These are phyloP conservation scores for Sphaeramia orbicularis DNA, from an alignment of 2,797 vertebrate genomes.

Conservation along the genomic window DNA sequence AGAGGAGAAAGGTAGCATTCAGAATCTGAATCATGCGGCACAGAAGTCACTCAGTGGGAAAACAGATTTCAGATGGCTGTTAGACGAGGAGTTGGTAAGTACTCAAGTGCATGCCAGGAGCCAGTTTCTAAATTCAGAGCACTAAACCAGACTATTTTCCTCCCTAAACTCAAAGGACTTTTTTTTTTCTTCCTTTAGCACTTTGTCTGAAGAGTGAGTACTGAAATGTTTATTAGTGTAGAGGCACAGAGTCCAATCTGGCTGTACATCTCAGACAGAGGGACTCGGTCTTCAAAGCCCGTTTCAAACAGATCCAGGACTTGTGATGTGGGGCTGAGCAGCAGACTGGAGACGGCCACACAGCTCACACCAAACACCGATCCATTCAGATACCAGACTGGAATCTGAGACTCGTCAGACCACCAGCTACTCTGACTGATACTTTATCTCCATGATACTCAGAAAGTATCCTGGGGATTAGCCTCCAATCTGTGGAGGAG, in stretches of 20 bases:
- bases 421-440: slow-evolving; percentile 4
- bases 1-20: slow-evolving; percentile 17
- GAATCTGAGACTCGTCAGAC: slow-evolving; percentile 1
- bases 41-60: slow-evolving; percentile 19
- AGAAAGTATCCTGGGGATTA: slow-evolving; percentile 21
- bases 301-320: slow-evolving; percentile 13
- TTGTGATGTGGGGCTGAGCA: slow-evolving; percentile 7
- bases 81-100: slow-evolving; percentile 8
- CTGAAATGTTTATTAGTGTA: slow-evolving; percentile 14
- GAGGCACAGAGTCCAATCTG: slow-evolving; percentile 15
- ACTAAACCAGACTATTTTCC: slow-evolving; percentile 3
- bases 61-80: slow-evolving; percentile 28
- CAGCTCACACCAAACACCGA: slow-evolving; percentile 1
- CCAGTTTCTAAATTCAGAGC: slow-evolving; percentile 19
- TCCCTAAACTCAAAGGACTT: slow-evolving; percentile 13
- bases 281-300: slow-evolving; percentile 8
- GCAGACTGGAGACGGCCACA: slow-evolving; percentile 17
- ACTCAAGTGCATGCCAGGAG: slow-evolving; percentile 8
- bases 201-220: slow-evolving; percentile 14
- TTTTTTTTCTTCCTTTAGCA: slow-evolving; percentile 23
- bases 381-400: not conserved
- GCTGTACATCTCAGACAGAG: not conserved
- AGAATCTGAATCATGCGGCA: slow-evolving; percentile 2
- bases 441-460: slow-evolving; percentile 12
- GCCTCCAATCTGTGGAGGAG: slow-evolving; percentile 7